Conservation (phyloP, 2,797 vertebrate species). For the Scarus forsteni region DNA sequence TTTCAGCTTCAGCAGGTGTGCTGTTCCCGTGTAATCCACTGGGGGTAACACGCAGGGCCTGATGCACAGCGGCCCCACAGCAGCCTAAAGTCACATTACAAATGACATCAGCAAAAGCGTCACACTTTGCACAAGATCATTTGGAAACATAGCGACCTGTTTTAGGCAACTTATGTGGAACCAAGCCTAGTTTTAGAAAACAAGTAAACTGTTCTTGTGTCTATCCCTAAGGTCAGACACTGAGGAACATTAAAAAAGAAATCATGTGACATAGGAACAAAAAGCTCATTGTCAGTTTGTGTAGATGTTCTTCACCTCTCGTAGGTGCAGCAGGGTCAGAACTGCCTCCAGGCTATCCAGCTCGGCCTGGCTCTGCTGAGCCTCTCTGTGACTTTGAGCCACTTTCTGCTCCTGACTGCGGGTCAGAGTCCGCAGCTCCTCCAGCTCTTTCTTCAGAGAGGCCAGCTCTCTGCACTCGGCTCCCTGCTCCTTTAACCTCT, state of each 20-base stretch:
- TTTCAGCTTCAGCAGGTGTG: constrained; percentile 64
- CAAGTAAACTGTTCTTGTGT: constrained; percentile 7
- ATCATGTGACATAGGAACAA: constrained; percentile 9
- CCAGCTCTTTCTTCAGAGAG: constrained; percentile 82
- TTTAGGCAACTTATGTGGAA: background rate
- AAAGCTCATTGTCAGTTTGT: background rate
- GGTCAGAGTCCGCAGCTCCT: constrained; percentile 79
- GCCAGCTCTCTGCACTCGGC: constrained; percentile 74
- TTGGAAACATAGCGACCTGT: background rate
- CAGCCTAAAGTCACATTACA: constrained; percentile 52
- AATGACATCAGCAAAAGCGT: background rate
- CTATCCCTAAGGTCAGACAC: background rate
- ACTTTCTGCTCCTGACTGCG: constrained; percentile 78
- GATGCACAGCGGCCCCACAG: constrained; percentile 60
- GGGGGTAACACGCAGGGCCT: constrained; percentile 74
- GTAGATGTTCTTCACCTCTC: constrained; percentile 60
- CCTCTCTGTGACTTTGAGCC: constrained; percentile 81
- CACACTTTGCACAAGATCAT: background rate
- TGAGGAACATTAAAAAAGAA: constrained; percentile 1
- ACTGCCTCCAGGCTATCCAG: constrained; percentile 83
- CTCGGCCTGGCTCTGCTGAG: constrained; percentile 84
- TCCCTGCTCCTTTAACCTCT: constrained; percentile 81
- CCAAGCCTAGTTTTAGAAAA: background rate
- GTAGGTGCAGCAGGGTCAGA: constrained; percentile 81
- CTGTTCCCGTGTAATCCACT: constrained; percentile 60